Evolutionary conservation across 92 coral and sea anemone genomes (phyloP), one percentile per base, ranked within the genome.

Genomic region (Porites evermanni): DNA sequence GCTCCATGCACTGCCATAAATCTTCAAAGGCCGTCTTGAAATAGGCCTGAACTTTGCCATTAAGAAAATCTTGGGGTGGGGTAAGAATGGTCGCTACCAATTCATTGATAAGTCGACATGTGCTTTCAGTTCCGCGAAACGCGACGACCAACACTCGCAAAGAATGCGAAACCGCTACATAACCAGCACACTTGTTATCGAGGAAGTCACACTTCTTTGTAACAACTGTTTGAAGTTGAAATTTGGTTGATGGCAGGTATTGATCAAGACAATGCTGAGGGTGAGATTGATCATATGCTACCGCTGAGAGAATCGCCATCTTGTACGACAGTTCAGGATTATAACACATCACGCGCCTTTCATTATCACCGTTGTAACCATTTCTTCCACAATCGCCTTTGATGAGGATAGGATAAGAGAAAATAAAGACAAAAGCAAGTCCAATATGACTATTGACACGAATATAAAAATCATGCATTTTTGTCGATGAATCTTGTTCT

Each of bases 151-250:
- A 38, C 47, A 38, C 47, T 3, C 47, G 47, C 47, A 38, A 5
- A 38, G 47, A 6, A 38, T 38, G 47, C 47, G 47, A 38, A 38
- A 38, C 47, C 47, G 47, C 96, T 1, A 91, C 80, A 79, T 71
- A 93, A 6, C 93, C 89, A 79, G 77, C 90, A 70, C 96, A 93
- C 26, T 75, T 53, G n/a, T 77, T 81, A 54, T 66, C 73, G 11
- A 78, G 0, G 29, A 86, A 68, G 56, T 91, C 85, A 54, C 96
- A 93, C 1, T 67, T 51, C 50, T 54, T 80, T 24, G 93, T 84
- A 24, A 84, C 82, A 1, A 93, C 73, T 16, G 26, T 61, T 67
- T 74, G 80, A 19, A 91, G 75, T 68, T 79, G 24, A 56, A 89
- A 82, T 53, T 76, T 89, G 29, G 67, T 77, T 19, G 82, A 63